phyloP scores from a whole-genome alignment of 2,113 vertebrate genomes.

The Hydrochoerus hydrochaeris region DNA sequence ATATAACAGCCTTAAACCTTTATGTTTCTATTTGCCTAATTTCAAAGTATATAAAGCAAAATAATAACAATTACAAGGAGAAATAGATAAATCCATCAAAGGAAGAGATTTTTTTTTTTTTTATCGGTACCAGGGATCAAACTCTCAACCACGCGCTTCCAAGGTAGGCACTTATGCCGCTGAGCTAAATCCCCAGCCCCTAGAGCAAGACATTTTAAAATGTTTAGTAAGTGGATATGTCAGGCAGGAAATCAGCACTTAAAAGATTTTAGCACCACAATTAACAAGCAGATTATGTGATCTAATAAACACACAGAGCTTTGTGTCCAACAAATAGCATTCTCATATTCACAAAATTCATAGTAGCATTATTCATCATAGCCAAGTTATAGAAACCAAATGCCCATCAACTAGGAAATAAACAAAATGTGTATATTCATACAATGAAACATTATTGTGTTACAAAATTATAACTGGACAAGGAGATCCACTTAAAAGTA shows the following conservation, averaged over 20 bases:
- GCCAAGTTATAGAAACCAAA: background rate
- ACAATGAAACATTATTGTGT: background rate
- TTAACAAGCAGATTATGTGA: background rate
- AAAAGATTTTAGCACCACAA: background rate
- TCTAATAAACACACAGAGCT: background rate
- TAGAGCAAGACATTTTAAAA: slow-evolving; percentile 10
- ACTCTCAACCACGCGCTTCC: no score
- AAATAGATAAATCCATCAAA: background rate
- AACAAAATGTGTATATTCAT: background rate
- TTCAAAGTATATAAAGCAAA: background rate
- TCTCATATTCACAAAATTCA: background rate
- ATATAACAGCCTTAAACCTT: background rate
- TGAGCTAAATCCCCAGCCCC: no score
- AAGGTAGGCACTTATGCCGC: no score
- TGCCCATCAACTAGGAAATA: background rate
- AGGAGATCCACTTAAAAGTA: slow-evolving; percentile 31
- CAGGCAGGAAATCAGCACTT: background rate
- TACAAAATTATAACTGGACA: background rate
- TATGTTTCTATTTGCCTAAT: background rate
- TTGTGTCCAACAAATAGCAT: background rate
- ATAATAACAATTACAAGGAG: background rate
- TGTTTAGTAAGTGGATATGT: background rate
- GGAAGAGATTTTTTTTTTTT: no score
- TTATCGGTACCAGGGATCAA: no score
- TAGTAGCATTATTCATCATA: background rate